Percentiles rank a stretch among this genome's conserved stretches.
Conservation (phyloP, 2,888 invertebrate species). For the Polymixis flavicincta region DNA sequence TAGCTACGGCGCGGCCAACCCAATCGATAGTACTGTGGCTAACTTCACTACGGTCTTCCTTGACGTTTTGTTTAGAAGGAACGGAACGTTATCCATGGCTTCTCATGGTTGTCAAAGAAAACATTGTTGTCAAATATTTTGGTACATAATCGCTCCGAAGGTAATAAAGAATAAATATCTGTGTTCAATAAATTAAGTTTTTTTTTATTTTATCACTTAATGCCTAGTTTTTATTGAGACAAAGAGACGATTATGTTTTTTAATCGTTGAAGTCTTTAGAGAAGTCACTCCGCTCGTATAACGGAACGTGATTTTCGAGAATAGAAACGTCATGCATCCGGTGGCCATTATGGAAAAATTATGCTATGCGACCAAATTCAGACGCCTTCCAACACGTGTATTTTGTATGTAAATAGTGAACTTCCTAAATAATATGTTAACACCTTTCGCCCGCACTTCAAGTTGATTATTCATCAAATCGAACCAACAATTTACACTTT, state of each 20-base stretch:
- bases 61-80: slow-evolving; percentile 58
- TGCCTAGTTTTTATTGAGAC: rapidly evolving
- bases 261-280: not conserved
- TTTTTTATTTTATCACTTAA: not conserved
- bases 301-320: slow-evolving; percentile 70
- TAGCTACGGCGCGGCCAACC: slow-evolving; percentile 74
- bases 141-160: not conserved
- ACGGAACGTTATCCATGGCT: slow-evolving; percentile 55
- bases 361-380: slow-evolving; percentile 78
- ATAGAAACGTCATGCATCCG: slow-evolving; percentile 83
- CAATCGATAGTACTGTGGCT: slow-evolving; percentile 72
- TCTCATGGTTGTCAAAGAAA: slow-evolving; percentile 37
- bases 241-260: not conserved
- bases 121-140: slow-evolving; percentile 37
- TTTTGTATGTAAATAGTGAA: slow-evolving; percentile 69
- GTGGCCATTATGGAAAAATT: slow-evolving; percentile 83
- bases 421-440: slow-evolving; percentile 62
- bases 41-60: slow-evolving; percentile 66
- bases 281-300: slow-evolving; percentile 50
- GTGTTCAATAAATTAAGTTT: not conserved
- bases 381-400: slow-evolving; percentile 64
- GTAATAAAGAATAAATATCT: not conserved
- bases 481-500: slow-evolving; percentile 70
- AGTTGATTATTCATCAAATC: slow-evolving; percentile 69
- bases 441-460: slow-evolving; percentile 71